Evolutionary conservation across 2,888 invertebrate genomes (phyloP).

Genomic region (Chrysolina oricalcia): DNA sequence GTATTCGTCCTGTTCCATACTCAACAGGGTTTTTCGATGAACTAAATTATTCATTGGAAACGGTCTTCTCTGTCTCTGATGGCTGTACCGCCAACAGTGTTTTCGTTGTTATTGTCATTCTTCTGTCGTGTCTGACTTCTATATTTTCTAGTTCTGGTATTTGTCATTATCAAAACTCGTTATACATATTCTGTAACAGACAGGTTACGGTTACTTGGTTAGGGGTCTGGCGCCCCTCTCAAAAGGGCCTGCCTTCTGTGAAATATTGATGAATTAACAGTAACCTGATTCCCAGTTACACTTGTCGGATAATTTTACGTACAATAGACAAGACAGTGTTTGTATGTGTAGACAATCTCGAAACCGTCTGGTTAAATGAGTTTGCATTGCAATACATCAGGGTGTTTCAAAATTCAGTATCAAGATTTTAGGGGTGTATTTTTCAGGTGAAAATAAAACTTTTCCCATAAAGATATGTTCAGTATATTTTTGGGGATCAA

Average conservation of each 20-base stretch:
- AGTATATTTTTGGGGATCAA: no score
- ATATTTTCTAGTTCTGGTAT: background rate
- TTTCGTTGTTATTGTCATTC: background rate
- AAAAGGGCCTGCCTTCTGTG: background rate
- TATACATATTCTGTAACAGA: constrained; percentile 1
- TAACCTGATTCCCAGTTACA: constrained; percentile 8
- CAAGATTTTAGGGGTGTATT: no score
- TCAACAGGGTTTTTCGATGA: no score
- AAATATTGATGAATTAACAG: background rate
- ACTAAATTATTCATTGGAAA: no score
- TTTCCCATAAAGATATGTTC: no score
- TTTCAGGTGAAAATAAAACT: no score
- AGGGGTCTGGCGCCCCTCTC: constrained; percentile 10
- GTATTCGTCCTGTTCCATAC: no score
- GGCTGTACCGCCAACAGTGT: background rate
- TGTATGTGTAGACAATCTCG: background rate
- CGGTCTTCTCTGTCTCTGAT: no score
- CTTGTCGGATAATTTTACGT: background rate
- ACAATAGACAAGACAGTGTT: background rate
- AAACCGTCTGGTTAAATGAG: background rate
- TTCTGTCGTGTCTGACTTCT: background rate
- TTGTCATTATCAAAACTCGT: constrained; percentile 2
- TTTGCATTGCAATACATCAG: background rate
- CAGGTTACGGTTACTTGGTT: background rate
- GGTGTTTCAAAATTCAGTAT: no score